Conservation (phyloP, 2,113 vertebrate species). For the Micromys minutus region DNA sequence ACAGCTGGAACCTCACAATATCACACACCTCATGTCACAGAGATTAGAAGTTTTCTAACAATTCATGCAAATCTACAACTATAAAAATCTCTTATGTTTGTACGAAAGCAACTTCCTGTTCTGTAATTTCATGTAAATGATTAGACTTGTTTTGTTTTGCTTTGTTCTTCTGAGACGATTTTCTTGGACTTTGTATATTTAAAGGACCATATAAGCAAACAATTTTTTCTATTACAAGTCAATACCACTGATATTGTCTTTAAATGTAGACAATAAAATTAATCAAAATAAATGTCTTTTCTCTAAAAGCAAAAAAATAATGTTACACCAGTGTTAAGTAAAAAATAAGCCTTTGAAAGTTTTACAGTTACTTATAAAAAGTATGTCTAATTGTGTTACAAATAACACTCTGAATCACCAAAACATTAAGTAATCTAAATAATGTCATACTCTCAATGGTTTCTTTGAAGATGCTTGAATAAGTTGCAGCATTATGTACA, state of each 20-base stretch:
- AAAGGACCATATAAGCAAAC: neutral
- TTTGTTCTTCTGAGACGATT: neutral
- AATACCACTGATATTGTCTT: neutral
- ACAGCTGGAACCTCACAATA: constrained; percentile 40
- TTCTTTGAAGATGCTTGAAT: neutral
- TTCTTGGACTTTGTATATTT: neutral
- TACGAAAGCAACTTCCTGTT: constrained; percentile 67
- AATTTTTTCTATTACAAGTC: constrained; percentile 4
- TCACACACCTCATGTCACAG: constrained; percentile 66
- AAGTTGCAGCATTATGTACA: neutral
- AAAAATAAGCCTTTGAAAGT: neutral
- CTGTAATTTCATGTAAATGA: neutral
- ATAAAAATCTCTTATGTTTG: constrained; percentile 78
- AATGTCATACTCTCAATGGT: neutral
- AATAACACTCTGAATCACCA: neutral
- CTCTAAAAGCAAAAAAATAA: neutral
- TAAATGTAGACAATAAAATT: constrained; percentile 4
- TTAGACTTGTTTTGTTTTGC: neutral
- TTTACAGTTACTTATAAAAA: neutral
- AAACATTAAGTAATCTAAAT: neutral
- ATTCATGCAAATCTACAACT: constrained; percentile 70
- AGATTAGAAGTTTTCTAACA: constrained; percentile 78
- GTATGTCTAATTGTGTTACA: neutral
- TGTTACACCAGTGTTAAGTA: neutral
- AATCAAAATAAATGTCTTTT: neutral